These are phyloP conservation scores for Musca domestica DNA, from an alignment of 1,140 invertebrate species.

Conservation along the genomic window DNA sequence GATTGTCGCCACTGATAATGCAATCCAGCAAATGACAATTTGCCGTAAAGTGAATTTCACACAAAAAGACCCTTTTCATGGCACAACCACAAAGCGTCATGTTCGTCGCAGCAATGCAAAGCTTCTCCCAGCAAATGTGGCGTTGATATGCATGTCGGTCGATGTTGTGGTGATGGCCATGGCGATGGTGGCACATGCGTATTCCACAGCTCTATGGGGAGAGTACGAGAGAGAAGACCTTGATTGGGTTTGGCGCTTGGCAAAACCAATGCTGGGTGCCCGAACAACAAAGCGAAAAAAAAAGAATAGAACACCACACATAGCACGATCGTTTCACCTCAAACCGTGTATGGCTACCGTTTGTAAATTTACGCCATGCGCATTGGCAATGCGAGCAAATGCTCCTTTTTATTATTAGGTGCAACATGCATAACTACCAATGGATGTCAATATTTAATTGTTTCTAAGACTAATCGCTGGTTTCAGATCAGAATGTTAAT, in stretches of 20 bases:
- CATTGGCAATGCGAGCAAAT: not conserved
- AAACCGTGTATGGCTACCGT: constrained; percentile 1
- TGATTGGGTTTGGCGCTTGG: constrained; percentile 17
- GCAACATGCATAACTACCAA: not conserved
- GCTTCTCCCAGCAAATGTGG: too few relatives aligned
- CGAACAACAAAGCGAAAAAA: not conserved
- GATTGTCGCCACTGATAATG: constrained; percentile 30
- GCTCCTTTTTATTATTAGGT: not conserved
- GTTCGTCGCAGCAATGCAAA: too few relatives aligned
- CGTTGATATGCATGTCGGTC: too few relatives aligned
- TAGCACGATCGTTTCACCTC: too few relatives aligned
- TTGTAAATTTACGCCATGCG: not conserved
- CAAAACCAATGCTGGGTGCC: too few relatives aligned
- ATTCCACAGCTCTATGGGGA: too few relatives aligned
- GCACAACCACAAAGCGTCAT: not conserved
- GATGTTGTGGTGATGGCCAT: too few relatives aligned
- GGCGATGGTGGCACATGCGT: not conserved
- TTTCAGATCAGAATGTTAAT: constrained; percentile 20
- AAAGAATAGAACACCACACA: not conserved
- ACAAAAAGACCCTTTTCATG: not conserved
- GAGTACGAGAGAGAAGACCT: not conserved
- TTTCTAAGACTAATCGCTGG: constrained; percentile 17
- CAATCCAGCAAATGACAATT: constrained; percentile 29
- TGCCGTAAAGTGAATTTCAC: constrained; percentile 20
- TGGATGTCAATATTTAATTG: constrained; percentile 21